Conservation (phyloP, 2,113 vertebrate genomes). For the Nycticorax nycticorax region DNA sequence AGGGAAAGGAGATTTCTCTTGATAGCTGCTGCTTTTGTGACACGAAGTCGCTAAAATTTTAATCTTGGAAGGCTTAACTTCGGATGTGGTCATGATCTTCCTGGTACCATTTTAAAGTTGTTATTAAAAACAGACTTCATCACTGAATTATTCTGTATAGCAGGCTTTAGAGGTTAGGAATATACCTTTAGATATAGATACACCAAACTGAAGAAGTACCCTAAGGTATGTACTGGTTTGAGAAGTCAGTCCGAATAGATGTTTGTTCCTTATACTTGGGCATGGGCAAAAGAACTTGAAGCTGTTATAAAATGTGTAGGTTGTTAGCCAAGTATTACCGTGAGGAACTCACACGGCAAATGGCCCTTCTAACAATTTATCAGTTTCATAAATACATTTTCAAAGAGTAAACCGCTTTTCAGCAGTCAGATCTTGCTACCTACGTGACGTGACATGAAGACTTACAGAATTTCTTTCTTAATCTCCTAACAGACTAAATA, state of each 20-base stretch:
- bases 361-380: not conserved
- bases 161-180: constrained; percentile 9
- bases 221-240: not conserved
- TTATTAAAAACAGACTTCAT: constrained; percentile 35
- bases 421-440: not conserved
- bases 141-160: constrained; percentile 30
- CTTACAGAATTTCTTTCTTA: not conserved
- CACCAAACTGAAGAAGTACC: not conserved
- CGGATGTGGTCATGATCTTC: not conserved
- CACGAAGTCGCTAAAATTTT: not conserved
- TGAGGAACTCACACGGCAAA: not conserved
- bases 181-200: constrained; percentile 16
- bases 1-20: not conserved
- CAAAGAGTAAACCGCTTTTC: not conserved
- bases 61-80: not conserved
- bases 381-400: not conserved
- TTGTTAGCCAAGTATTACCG: not conserved
- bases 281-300: not conserved
- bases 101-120: not conserved
- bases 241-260: not conserved
- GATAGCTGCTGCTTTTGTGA: not conserved
- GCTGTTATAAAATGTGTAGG: not conserved
- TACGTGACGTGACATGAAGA: not conserved
- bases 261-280: not conserved
- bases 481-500: not conserved